These are phyloP conservation scores for Eubucco bourcierii DNA, from an alignment of 2,113 vertebrate genomes.

Conservation along the genomic window DNA sequence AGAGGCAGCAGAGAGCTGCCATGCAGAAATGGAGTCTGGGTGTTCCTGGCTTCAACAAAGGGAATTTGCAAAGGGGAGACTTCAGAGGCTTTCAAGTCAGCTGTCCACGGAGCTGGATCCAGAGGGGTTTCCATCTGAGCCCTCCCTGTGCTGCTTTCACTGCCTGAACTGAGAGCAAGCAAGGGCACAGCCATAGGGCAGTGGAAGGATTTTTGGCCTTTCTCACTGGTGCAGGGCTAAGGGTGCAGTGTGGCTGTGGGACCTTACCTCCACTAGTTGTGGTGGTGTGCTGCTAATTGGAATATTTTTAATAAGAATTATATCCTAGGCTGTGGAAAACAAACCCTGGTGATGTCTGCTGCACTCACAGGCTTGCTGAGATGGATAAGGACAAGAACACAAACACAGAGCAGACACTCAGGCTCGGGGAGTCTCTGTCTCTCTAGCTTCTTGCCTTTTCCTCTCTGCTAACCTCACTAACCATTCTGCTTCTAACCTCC, in stretches of 20 bases:
- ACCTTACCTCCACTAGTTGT: not conserved
- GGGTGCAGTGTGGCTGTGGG: not conserved
- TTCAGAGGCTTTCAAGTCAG: slow-evolving; percentile 38
- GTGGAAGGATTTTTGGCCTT: not conserved
- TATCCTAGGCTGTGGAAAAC: no score
- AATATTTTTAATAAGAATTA: no score
- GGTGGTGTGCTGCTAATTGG: not conserved
- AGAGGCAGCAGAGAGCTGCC: not conserved
- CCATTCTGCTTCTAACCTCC: no score
- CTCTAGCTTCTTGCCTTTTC: no score
- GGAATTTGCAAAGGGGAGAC: not conserved
- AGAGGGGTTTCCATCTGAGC: not conserved
- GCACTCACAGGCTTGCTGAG: no score
- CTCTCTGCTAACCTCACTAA: no score
- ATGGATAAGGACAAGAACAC: no score
- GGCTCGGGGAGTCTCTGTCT: no score
- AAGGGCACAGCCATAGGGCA: not conserved
- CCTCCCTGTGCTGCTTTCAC: not conserved
- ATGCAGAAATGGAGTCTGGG: not conserved
- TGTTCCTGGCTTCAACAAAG: not conserved
- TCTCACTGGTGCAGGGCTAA: not conserved
- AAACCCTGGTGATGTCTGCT: no score
- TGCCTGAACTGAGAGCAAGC: not conserved
- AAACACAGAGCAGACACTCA: no score
- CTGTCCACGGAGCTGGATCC: not conserved